These are phyloP conservation scores for Anagrus nilaparvatae DNA, from an alignment of 1,140 invertebrate species.

Conservation along the genomic window DNA sequence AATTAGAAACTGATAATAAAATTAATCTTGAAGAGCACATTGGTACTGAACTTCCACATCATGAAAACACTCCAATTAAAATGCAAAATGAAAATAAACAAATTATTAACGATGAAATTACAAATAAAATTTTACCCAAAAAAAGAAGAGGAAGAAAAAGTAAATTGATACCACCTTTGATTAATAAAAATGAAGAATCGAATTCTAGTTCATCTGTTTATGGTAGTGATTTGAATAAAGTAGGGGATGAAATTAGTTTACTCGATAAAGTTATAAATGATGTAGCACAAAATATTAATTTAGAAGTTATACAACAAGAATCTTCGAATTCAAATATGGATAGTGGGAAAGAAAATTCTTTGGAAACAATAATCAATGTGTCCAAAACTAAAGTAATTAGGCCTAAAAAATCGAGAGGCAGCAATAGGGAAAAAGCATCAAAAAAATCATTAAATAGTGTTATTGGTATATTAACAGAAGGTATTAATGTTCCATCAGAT, in stretches of 20 bases:
- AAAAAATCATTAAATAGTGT: constrained; percentile 36
- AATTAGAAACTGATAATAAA: no score
- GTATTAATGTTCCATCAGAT: constrained; percentile 35
- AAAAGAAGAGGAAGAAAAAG: not conserved
- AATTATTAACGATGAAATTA: constrained; percentile 6
- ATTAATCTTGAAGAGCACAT: no score
- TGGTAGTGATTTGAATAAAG: constrained; percentile 2
- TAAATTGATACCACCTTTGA: no score
- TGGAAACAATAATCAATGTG: constrained; percentile 27
- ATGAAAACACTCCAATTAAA: no score
- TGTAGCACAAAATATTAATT: constrained; percentile 22
- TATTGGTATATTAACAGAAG: constrained; percentile 39
- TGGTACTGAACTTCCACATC: no score
- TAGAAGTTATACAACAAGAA: constrained; percentile 34
- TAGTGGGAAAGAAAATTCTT: constrained; percentile 39
- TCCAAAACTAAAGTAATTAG: constrained; percentile 30
- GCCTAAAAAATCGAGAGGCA: constrained; percentile 32
- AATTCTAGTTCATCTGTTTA: no score
- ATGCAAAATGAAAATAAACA: no score
- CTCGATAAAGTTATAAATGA: no score
- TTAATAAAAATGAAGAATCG: no score
- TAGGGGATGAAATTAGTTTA: constrained; percentile 1
- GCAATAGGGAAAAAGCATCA: constrained; percentile 23
- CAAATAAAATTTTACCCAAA: constrained; percentile 1
- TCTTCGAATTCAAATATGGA: constrained; percentile 37